Base-by-base conservation (phyloP, 2,888 invertebrate genomes). In the Creontiades dilutus region DNA sequence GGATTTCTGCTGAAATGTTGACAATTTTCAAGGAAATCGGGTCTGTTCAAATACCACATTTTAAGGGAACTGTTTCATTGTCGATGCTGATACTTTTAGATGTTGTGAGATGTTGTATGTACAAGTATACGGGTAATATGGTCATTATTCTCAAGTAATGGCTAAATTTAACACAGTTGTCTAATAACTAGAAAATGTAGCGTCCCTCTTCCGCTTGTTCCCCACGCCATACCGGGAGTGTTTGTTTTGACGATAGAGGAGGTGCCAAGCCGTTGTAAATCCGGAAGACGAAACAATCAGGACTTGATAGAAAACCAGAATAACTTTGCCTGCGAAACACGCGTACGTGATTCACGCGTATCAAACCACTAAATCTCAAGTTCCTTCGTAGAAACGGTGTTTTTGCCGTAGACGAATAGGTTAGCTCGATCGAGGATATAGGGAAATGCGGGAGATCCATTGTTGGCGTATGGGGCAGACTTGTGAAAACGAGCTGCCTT, bases 401-500 rank as follows among this genome's bases (percentile, higher is more conserved):
- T 23, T n/a, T 19, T 16, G 11, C 16, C 0, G 27, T 27, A 0
- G n/a, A 5, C 27, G 23, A 68, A 68, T 68, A 68, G 68, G 19
- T 68, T 68, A 52, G 52, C 52, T 12, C 68, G 23, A 13, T 12
- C 12, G 68, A 23, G 19, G 68, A 16, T 23, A 23, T 68, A n/a
- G 23, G 68, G 9, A 68, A 68, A 68, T 23, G 68, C 23, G n/a
- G 12, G 68, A 23, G 19, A 68, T 23, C 68, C n/a, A 46, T 80
- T 80, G 80, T 46, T 46, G 46, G 48, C 0, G 46, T 46, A 46
- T 46, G 9, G 80, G 19, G 48, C 13, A 9, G 46, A 28, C 80
- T 80, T 80, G 46, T 80, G 80, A 80, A 80, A 48, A 80, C 48
- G 46, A 80, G 80, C n/a, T 80, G 12, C 47, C n/a, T 28, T 48